Conservation (phyloP, 2,888 invertebrate genomes). For the Plusia festucae region DNA sequence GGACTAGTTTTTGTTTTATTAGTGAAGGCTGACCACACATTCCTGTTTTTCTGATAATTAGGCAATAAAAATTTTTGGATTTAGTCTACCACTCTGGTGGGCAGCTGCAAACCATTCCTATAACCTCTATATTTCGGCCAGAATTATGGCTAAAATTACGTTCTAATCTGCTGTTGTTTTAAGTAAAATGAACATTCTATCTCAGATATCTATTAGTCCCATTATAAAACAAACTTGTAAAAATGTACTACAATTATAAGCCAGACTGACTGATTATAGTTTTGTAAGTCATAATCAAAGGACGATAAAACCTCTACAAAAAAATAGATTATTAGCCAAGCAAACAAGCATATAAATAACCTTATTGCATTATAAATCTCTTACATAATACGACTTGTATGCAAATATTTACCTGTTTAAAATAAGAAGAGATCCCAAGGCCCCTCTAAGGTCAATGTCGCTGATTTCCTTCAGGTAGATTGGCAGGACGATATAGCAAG, state of each 20-base stretch:
- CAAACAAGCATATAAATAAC: neutral
- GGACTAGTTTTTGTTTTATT: too few relatives aligned
- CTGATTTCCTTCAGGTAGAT: slow-evolving; percentile 86
- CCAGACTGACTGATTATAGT: neutral
- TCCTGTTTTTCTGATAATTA: too few relatives aligned
- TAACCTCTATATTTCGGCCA: too few relatives aligned
- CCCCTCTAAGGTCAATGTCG: slow-evolving; percentile 82
- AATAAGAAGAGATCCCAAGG: slow-evolving; percentile 82
- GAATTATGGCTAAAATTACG: too few relatives aligned
- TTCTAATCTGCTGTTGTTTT: too few relatives aligned
- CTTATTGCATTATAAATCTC: neutral
- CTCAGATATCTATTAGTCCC: too few relatives aligned
- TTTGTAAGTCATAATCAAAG: neutral
- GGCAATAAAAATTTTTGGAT: too few relatives aligned
- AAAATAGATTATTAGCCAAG: neutral
- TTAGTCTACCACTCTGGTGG: too few relatives aligned
- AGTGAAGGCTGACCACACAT: too few relatives aligned
- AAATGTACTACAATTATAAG: neutral
- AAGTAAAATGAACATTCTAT: too few relatives aligned
- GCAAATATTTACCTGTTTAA: slow-evolving; percentile 76
- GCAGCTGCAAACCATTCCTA: too few relatives aligned
- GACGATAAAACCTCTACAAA: neutral
- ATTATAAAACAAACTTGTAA: too few relatives aligned
- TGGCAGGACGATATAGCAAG: slow-evolving; percentile 85
- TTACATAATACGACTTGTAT: neutral